Base-by-base conservation (phyloP, 2,797 vertebrate genomes). In the Paguma larvata region DNA sequence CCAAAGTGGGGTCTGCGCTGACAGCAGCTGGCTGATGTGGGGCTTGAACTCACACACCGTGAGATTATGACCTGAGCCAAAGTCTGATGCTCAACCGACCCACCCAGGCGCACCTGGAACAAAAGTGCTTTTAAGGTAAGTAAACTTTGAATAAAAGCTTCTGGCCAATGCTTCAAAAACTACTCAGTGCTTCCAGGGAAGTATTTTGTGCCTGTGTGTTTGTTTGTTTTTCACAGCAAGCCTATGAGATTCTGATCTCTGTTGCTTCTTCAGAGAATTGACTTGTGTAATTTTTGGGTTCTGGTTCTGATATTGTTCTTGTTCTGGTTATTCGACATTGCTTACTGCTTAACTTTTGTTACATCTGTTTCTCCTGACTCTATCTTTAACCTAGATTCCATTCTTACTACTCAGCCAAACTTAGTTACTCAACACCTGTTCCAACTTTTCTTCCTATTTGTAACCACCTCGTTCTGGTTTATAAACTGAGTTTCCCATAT, bases 381-480 rank as follows among this genome's bases (percentile, higher is more conserved):
- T 89, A 77, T 94, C 94, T 97, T 97, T 95, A 94, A 95, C 93
- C 59, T 73, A 94, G 53, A 97, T 91, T 96, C 75, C 83, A 59
- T 80, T 87, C 91, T 89, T 95, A 91, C 56, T 94, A 86, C 86
- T 87, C 92, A 91, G 80, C 83, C 89, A 92, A 97, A 96, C 86
- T 95, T 95, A 94, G 94, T 89, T 87, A 93, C 80, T 94, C 32
- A 97, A 51, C 95, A 97, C 93, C 97, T 94, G 84, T 91, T 94
- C 53, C 82, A 88, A 63, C 63, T 85, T 93, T 89, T 67, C 41
- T 92, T 92, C 48, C 70, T 53, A 13, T 80, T 92, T 91, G 56
- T 91, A 87, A 65, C 44, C 23, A 44, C 65, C 72, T 48, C 25
- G 15, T 79, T 90, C 80, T 86, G 65, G 70, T 78, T 78, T 53